Evolutionary conservation across 1,140 invertebrate species (phyloP).

Genomic region (Lordiphosa collinella): DNA sequence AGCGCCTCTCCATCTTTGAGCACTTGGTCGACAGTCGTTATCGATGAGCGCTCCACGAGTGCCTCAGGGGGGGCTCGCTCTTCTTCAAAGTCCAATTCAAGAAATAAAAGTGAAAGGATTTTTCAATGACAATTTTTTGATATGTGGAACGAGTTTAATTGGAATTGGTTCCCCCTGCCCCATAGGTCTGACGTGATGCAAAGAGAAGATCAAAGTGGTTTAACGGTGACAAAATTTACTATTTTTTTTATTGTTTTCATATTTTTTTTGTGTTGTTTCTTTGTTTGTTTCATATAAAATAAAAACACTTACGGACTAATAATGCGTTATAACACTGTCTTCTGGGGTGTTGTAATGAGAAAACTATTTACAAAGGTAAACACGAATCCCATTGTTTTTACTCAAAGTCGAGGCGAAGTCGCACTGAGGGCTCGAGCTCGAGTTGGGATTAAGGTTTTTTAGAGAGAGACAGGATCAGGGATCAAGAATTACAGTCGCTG

Average conservation of each 20-base stretch:
- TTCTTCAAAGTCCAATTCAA: constrained; percentile 27
- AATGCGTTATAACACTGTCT: constrained; percentile 79
- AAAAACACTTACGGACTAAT: constrained; percentile 79
- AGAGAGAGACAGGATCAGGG: constrained; percentile 13
- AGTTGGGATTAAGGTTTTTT: constrained; percentile 6
- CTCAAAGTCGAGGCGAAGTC: constrained; percentile 31
- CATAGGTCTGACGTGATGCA: too few species aligned
- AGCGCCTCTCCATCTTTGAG: constrained; percentile 39
- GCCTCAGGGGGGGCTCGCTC: constrained; percentile 3
- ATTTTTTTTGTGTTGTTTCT: constrained; percentile 79
- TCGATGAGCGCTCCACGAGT: constrained; percentile 34
- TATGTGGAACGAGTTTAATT: constrained; percentile 23
- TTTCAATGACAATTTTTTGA: constrained; percentile 26
- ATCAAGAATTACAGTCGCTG: constrained; percentile 58
- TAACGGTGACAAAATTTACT: constrained; percentile 80
- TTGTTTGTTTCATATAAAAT: constrained; percentile 80
- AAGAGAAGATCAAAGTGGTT: constrained; percentile 29
- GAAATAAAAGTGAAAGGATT: constrained; percentile 68
- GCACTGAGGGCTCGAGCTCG: constrained; percentile 23
- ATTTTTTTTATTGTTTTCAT: constrained; percentile 80
- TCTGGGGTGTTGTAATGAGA: constrained; percentile 45
- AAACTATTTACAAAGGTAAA: constrained; percentile 68
- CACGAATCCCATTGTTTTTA: constrained; percentile 1
- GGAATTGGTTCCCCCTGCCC: background rate
- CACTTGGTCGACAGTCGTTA: constrained; percentile 33